Evolutionary conservation across 1,140 invertebrate species (phyloP).

Genomic region (Popillia japonica): DNA sequence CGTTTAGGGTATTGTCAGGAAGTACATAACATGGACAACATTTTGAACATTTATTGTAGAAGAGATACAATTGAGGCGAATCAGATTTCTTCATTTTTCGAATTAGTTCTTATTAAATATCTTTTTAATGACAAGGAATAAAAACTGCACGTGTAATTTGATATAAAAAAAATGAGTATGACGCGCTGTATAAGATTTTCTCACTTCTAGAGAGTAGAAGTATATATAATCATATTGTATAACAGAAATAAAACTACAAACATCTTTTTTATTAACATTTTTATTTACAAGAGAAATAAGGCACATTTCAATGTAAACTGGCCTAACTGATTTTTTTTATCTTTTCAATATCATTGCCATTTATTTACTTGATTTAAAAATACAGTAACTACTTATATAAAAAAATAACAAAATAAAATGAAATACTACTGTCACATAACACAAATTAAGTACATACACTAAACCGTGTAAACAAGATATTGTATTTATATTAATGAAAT

Average conservation of each 20-base stretch:
- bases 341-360: conserved; percentile 24
- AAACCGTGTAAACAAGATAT: background rate
- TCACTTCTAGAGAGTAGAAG: too few species aligned
- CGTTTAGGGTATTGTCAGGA: too few species aligned
- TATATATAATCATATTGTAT: too few species aligned
- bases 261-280: conserved; percentile 16
- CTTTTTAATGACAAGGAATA: too few species aligned
- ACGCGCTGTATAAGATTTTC: too few species aligned
- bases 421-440: conserved; percentile 10
- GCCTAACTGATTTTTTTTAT: background rate
- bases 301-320: conserved; percentile 35
- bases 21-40: too few species aligned
- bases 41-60: too few species aligned
- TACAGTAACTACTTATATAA: conserved; percentile 18
- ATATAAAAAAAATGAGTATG: too few species aligned
- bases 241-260: background rate
- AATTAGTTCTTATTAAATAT: too few species aligned
- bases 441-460: conserved; percentile 9
- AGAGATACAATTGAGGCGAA: too few species aligned
- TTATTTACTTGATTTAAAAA: background rate
- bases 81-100: too few species aligned
- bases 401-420: conserved; percentile 20
- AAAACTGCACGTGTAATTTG: too few species aligned
- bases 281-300: conserved; percentile 34
- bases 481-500: background rate